Percentiles rank a stretch among this genome's conserved stretches.
These are phyloP conservation scores for Mycetomoellerius zeteki DNA, from an alignment of 1,140 invertebrate species.

Conservation along the genomic window DNA sequence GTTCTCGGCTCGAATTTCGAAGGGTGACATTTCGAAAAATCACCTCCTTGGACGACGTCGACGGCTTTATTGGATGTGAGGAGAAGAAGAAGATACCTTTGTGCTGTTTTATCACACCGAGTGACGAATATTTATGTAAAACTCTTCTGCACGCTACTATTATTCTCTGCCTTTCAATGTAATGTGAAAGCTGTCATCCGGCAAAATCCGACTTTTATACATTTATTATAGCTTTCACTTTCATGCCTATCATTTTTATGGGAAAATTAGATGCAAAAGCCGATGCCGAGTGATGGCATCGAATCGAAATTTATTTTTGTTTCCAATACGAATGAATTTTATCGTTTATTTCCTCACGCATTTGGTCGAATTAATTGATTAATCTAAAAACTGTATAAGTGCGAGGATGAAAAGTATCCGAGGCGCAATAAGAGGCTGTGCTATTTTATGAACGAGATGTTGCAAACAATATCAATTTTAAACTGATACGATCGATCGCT, in stretches of 20 bases:
- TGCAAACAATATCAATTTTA: neutral
- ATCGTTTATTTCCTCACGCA: neutral
- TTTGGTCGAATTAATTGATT: neutral
- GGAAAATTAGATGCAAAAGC: neutral
- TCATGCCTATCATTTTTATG: neutral
- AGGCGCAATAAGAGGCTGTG: neutral
- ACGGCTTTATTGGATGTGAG: slow-evolving; percentile 38
- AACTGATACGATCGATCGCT: neutral
- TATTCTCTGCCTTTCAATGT: slow-evolving; percentile 16
- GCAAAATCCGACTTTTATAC: slow-evolving; percentile 22
- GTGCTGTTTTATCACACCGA: slow-evolving; percentile 42
- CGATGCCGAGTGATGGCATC: neutral
- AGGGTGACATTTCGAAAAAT: slow-evolving; percentile 37
- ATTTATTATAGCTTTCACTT: slow-evolving; percentile 31
- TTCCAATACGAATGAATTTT: slow-evolving; percentile 5
- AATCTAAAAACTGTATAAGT: neutral
- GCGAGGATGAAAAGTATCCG: neutral
- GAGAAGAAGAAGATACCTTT: slow-evolving; percentile 13
- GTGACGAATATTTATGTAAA: slow-evolving; percentile 57
- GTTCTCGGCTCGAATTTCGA: slow-evolving; percentile 10
- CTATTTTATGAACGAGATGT: neutral
- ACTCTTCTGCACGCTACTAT: neutral
- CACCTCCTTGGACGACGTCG: neutral
- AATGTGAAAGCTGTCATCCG: slow-evolving; percentile 50
- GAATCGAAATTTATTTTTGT: neutral